Evolutionary conservation across 2,888 invertebrate genomes (phyloP).

Genomic region (Trichopoda pennipes): DNA sequence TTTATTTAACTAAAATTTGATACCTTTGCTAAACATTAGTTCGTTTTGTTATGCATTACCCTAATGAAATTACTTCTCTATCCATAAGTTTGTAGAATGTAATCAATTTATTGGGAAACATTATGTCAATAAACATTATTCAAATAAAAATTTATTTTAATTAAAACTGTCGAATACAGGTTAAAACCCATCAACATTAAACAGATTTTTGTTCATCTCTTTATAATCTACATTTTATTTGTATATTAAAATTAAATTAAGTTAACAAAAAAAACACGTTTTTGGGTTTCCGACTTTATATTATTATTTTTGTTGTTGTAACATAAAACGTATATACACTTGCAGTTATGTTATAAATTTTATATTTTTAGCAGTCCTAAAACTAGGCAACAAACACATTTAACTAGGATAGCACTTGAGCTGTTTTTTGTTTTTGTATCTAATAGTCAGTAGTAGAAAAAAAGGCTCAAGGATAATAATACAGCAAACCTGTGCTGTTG

Average conservation of each 20-base stretch:
- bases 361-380: slow-evolving; percentile 34
- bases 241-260: neutral
- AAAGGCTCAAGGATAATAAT: slow-evolving; percentile 59
- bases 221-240: neutral
- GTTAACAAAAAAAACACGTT: neutral
- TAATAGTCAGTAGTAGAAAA: slow-evolving; percentile 11
- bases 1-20: too few relatives aligned
- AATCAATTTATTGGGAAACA: too few relatives aligned
- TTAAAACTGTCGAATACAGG: too few relatives aligned
- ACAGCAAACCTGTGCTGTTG: slow-evolving; percentile 12
- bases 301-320: neutral
- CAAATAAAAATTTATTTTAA: too few relatives aligned
- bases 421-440: too few relatives aligned
- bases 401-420: slow-evolving; percentile 22
- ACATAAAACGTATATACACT: neutral
- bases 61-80: too few relatives aligned
- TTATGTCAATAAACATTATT: too few relatives aligned
- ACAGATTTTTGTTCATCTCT: neutral
- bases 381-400: slow-evolving; percentile 55
- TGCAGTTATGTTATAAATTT: slow-evolving; percentile 10
- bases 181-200: too few relatives aligned
- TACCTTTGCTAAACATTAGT: too few relatives aligned
- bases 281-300: neutral
- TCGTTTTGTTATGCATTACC: too few relatives aligned
- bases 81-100: too few relatives aligned